phyloP scores from a whole-genome alignment of 30 jellyfish, hydroid and myxozoan species.

The Pelagia noctiluca region DNA sequence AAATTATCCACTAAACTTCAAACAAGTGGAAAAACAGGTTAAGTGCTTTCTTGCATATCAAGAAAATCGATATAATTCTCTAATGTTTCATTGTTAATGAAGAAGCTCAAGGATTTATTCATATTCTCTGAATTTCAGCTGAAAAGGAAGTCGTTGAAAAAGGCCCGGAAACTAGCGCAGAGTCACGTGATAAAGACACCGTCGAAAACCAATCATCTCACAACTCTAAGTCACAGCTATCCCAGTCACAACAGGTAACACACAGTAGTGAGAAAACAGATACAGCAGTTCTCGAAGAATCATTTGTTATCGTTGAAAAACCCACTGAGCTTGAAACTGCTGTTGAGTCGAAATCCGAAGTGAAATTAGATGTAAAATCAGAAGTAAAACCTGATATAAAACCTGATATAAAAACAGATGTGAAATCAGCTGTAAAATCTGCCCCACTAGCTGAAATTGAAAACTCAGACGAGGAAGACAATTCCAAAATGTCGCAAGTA shows the following conservation, averaged over 20 bases:
- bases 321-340: constrained; percentile 2
- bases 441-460: constrained; percentile 73
- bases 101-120: too few species aligned
- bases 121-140: constrained; percentile 47
- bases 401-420: too few species aligned
- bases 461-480: constrained; percentile 61
- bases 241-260: not conserved
- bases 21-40: too few species aligned
- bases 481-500: constrained; percentile 12
- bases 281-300: not conserved
- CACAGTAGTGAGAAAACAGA: not conserved
- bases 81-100: too few species aligned
- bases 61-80: too few species aligned
- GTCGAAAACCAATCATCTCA: constrained; percentile 5
- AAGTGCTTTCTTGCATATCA: too few species aligned
- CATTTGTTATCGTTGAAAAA: not conserved
- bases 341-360: too few species aligned
- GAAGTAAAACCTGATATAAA: too few species aligned
- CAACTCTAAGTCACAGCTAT: not conserved
- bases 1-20: too few species aligned
- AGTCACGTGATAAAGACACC: constrained; percentile 39
- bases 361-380: too few species aligned
- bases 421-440: too few species aligned
- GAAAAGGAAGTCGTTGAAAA: constrained; percentile 69
- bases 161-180: constrained; percentile 48